Base-by-base conservation (phyloP, 2,888 invertebrate species). In the Plebejus argus region DNA sequence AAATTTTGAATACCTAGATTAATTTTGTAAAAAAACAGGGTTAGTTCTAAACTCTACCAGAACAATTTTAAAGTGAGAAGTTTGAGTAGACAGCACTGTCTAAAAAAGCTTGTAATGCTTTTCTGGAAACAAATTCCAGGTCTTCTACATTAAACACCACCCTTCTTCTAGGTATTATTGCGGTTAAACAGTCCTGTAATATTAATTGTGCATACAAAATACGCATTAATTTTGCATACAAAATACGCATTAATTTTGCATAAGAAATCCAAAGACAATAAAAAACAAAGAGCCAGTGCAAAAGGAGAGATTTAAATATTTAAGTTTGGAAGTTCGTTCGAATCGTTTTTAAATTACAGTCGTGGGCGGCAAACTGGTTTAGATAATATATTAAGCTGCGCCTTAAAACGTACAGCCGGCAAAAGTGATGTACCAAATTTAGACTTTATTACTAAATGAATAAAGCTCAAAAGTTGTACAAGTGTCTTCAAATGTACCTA, bases 201-300 rank as follows among this genome's bases (percentile, higher is more conserved):
- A 18, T 18, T 53, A 18, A 53, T 15, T 20, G 33, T 15, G 10
- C 28, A 66, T 1, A 66, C n/a, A n/a, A n/a, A n/a, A n/a, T n/a
- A n/a, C n/a, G n/a, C n/a, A n/a, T n/a, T n/a, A n/a, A n/a, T n/a
- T n/a, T n/a, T n/a, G n/a, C n/a, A n/a, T n/a, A n/a, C n/a, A n/a
- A n/a, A n/a, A n/a, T n/a, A n/a, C n/a, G n/a, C n/a, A 18, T 18
- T 53, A 18, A 53, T 15, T 20, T 66, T 15, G 10, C 28, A 66
- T 1, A 66, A 28, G 66, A 66, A 66, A 28, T 66, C 3, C 12
- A 66, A 4, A 66, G 20, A 66, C 66, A 66, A 28, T 66, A 66
- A 28, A 10, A 10, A 66, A 33, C 66, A 66, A 66, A 66, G 28
- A 28, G 82, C 84, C 82, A n/a, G 85, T 83, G 84, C 84, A 87